Evolutionary conservation across 2,888 invertebrate species (phyloP).

Genomic region (Aricia artaxerxes): DNA sequence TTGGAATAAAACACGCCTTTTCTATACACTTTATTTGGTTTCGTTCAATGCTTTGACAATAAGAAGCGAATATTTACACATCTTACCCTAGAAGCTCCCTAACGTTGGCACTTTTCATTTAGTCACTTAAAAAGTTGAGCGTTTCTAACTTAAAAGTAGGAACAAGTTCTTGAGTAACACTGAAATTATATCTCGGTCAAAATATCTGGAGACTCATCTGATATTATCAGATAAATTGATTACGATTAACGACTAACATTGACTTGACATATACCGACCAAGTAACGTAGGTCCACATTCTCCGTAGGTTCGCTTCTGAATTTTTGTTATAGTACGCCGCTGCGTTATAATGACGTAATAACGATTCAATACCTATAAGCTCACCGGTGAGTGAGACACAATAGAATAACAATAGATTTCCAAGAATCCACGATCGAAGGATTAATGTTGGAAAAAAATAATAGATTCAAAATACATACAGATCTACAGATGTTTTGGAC

Average conservation of each 20-base stretch:
- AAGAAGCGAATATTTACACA: constrained; percentile 56
- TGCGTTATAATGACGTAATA: too few relatives aligned
- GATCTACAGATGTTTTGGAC: background rate
- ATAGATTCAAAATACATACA: background rate
- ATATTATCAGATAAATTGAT: background rate
- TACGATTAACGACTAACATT: background rate
- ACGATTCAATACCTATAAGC: too few relatives aligned
- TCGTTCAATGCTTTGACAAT: constrained; percentile 64
- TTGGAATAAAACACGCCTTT: constrained; percentile 46
- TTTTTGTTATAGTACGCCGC: too few relatives aligned
- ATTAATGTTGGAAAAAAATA: background rate
- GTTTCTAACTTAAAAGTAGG: constrained; percentile 28
- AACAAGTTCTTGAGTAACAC: constrained; percentile 1
- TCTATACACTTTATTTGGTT: constrained; percentile 66
- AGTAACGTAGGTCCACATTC: background rate
- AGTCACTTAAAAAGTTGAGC: constrained; percentile 36
- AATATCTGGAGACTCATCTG: background rate
- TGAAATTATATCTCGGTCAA: background rate
- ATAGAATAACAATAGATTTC: too few relatives aligned
- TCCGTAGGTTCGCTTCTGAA: too few relatives aligned
- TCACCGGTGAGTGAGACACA: too few relatives aligned
- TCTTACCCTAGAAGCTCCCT: constrained; percentile 69
- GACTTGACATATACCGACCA: background rate
- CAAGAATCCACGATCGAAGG: too few relatives aligned
- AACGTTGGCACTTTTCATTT: constrained; percentile 72